A percentile compares a stretch with the other conserved stretches of the same genome.
Conservation (phyloP, 2,888 invertebrate species). For the Limulus polyphemus region DNA sequence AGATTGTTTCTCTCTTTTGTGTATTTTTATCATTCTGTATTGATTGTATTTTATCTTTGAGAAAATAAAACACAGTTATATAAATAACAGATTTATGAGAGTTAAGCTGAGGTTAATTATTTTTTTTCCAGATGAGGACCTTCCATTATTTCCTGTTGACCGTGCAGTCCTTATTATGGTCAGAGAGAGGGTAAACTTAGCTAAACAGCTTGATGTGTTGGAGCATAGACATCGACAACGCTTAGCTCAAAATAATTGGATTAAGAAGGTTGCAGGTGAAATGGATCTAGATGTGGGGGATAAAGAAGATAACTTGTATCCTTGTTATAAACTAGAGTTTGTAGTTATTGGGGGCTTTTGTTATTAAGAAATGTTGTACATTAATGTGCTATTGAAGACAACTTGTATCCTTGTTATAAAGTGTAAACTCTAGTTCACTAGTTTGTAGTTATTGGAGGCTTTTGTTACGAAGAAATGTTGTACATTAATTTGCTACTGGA, state of each 20-base stretch:
- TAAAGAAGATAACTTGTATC: conserved; percentile 25
- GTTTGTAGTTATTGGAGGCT: no score
- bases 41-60: no score
- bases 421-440: no score
- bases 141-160: conserved; percentile 68
- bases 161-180: conserved; percentile 49
- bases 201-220: conserved; percentile 63
- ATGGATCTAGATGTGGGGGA: conserved; percentile 67
- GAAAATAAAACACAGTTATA: background rate
- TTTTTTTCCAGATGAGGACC: conserved; percentile 54
- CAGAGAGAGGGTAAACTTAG: conserved; percentile 58
- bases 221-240: conserved; percentile 52
- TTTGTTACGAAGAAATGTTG: no score
- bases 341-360: no score
- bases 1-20: no score
- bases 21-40: no score
- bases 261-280: conserved; percentile 68
- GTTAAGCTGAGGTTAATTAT: background rate
- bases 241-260: conserved; percentile 65
- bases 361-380: no score
- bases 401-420: no score
- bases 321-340: no score
- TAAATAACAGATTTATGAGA: background rate
- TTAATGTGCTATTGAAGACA: no score
- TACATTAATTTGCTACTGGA: no score